phyloP scores from a whole-genome alignment of 2,113 vertebrate genomes.

The Stercorarius parasiticus region DNA sequence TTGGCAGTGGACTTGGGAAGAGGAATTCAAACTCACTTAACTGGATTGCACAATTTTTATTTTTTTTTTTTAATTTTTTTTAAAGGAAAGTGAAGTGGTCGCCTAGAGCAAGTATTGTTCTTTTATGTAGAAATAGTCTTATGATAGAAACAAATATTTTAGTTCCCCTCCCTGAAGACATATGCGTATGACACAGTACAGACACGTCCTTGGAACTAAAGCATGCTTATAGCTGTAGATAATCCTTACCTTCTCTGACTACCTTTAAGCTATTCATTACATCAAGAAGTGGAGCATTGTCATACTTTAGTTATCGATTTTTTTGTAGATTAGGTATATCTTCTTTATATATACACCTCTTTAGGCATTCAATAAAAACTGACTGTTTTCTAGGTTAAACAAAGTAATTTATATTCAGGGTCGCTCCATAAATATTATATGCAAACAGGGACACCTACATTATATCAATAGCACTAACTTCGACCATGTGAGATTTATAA shows the following conservation, averaged over 20 bases:
- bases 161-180: background rate
- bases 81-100: background rate
- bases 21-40: background rate
- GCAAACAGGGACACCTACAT: background rate
- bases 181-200: background rate
- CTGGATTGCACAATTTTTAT: background rate
- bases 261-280: background rate
- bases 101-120: background rate
- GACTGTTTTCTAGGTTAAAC: slow-evolving; percentile 3
- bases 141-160: background rate
- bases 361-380: background rate
- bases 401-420: slow-evolving; percentile 15
- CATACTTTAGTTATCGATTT: background rate
- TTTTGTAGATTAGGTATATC: background rate
- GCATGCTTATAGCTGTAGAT: background rate
- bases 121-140: background rate
- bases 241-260: background rate
- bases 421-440: background rate
- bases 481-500: slow-evolving; percentile 25
- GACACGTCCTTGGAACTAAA: background rate
- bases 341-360: background rate
- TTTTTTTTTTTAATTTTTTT: background rate
- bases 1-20: background rate
- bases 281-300: background rate
- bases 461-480: background rate